phyloP scores from a whole-genome alignment of 2,797 vertebrate genomes.

The Crossoptilon crossoptilon region DNA sequence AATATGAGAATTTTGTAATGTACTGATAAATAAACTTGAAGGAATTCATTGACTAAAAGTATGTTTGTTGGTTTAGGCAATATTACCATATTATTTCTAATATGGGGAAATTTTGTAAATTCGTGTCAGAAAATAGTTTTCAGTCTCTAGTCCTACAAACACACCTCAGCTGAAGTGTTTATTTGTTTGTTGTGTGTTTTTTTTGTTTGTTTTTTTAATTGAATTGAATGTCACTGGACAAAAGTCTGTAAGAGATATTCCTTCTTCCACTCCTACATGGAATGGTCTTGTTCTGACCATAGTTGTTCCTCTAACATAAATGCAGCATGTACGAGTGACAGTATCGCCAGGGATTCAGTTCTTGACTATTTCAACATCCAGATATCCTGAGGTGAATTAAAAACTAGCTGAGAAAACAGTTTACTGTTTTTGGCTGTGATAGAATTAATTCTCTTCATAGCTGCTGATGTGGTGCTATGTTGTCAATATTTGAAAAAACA shows the following conservation, averaged over 20 bases:
- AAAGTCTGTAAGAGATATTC: neutral
- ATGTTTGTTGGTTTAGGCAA: neutral
- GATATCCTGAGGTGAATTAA: no score
- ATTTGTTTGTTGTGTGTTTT: no score
- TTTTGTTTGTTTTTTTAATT: neutral
- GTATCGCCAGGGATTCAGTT: neutral
- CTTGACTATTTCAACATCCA: neutral
- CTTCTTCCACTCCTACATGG: rapidly evolving
- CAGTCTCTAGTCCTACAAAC: neutral
- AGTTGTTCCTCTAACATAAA: neutral
- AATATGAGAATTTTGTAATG: conserved; percentile 21
- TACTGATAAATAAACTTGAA: neutral
- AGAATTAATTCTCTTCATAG: no score
- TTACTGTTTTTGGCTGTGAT: no score
- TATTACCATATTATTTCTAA: neutral
- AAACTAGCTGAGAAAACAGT: no score
- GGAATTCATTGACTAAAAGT: neutral
- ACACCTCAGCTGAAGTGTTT: neutral
- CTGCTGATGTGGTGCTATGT: no score
- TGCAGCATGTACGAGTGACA: neutral
- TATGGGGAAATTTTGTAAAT: neutral
- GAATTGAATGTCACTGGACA: neutral
- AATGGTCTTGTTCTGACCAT: neutral
- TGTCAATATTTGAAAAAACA: no score
- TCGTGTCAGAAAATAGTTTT: neutral